A percentile compares a stretch with the other conserved stretches of the same genome.
Conservation (phyloP, 2,888 invertebrate species). For the Meiosimyza decipiens region DNA sequence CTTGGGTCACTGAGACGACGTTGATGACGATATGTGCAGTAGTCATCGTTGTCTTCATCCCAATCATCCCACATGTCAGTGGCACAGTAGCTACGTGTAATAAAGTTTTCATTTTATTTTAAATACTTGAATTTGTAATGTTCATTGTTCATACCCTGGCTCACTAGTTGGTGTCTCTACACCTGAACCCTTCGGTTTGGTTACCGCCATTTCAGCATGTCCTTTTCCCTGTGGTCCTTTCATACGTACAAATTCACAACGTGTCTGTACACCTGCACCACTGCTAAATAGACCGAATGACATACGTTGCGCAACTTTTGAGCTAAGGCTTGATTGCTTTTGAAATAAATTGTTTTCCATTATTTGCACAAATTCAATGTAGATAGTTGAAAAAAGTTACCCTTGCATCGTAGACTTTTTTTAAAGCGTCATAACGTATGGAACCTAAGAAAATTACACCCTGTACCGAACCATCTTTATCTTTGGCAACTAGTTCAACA, state of each 20-base stretch:
- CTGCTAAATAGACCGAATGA: conserved; percentile 89
- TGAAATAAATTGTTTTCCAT: background rate
- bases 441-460: conserved; percentile 97
- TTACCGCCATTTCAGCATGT: conserved; percentile 97
- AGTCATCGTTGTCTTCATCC: conserved; percentile 88
- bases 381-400: conserved; percentile 57
- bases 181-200: conserved; percentile 91
- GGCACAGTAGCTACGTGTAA: conserved; percentile 71
- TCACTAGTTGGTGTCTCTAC: conserved; percentile 96
- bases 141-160: conserved; percentile 70
- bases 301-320: conserved; percentile 95
- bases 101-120: background rate
- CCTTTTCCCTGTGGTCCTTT: conserved; percentile 97
- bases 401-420: conserved; percentile 95
- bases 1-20: conserved; percentile 90
- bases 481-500: conserved; percentile 95
- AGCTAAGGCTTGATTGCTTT: conserved; percentile 89
- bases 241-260: conserved; percentile 98
- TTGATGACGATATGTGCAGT: conserved; percentile 84
- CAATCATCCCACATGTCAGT: conserved; percentile 93
- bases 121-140: background rate
- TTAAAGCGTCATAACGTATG: conserved; percentile 96
- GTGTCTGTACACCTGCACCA: conserved; percentile 76
- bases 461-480: conserved; percentile 85
- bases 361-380: conserved; percentile 1